Percentiles rank a stretch among this genome's conserved stretches.
phyloP scores from a whole-genome alignment of 2,888 invertebrate species.

The Villa cingulata region DNA sequence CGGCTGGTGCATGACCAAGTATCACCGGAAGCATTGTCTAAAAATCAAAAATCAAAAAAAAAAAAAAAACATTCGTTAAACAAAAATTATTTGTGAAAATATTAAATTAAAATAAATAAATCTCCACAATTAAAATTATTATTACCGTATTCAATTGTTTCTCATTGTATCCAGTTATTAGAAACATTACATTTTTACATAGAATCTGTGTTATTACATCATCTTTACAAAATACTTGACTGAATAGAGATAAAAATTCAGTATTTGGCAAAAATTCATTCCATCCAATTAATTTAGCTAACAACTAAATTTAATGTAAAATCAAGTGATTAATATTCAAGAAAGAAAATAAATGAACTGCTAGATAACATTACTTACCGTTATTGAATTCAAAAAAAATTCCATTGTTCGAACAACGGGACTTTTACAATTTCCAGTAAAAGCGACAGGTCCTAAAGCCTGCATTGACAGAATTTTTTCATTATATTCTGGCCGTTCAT shows the following conservation, averaged over 20 bases:
- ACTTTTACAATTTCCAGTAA: slow-evolving; percentile 42
- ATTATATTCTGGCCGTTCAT: slow-evolving; percentile 50
- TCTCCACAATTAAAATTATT: too few relatives aligned
- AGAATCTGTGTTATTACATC: slow-evolving; percentile 42
- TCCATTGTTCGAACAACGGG: too few relatives aligned
- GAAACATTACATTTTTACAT: slow-evolving; percentile 52
- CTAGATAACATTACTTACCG: slow-evolving; percentile 33
- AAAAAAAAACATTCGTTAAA: too few relatives aligned
- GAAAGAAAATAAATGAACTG: neutral
- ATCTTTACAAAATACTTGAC: slow-evolving; percentile 43
- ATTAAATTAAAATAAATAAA: neutral
- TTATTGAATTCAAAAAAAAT: slow-evolving; percentile 37
- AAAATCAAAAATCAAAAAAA: neutral
- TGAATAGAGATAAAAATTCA: slow-evolving; percentile 39
- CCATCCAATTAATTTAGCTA: too few relatives aligned
- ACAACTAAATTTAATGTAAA: too few relatives aligned
- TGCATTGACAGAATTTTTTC: slow-evolving; percentile 50
- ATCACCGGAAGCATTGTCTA: slow-evolving; percentile 41
- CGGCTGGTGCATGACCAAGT: slow-evolving; percentile 43
- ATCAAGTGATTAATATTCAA: slow-evolving; percentile 5
- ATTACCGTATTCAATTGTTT: slow-evolving; percentile 36
- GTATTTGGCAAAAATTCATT: slow-evolving; percentile 53
- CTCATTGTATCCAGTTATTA: slow-evolving; percentile 48
- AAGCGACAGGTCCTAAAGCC: slow-evolving; percentile 57
- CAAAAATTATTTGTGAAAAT: too few relatives aligned